Base-by-base conservation (phyloP, 1,140 invertebrate genomes). In the Diachasmimorpha longicaudata region DNA sequence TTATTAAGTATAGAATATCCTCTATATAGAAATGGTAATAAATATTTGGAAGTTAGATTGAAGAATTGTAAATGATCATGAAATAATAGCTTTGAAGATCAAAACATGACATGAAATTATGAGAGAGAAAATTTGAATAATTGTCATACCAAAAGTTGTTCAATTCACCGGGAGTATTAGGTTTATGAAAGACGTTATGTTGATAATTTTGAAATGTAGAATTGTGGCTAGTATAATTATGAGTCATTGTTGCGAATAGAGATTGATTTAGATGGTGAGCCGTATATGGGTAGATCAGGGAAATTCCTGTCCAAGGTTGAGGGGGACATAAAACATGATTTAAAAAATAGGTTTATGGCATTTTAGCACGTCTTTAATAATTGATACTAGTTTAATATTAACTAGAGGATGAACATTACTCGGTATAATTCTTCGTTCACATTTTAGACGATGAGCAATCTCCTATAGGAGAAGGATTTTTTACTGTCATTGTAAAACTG, bases 81-180 rank as follows among this genome's bases (percentile, higher is more conserved):
- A 19, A 19, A 55, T 55, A 55, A 55, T 55, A 16, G 19, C 19
- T 55, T 19, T 55, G 48, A 55, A 55, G 4, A 55, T 55, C 19
- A 19, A 19, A 55, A 55, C 48, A 55, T 55, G 13, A 55, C n/a
- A 55, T 55, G 6, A 16, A 55, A 19, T 55, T 55, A 19, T 55
- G 4, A 19, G 4, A 55, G 19, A 55, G 1, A 10, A 19, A 19
- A 55, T 19, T 55, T 55, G 1, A 55, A 55, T 21, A 19, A 58
- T 42, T 19, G 58, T 63, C 58, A 63, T 31, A 25, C 58, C 58
- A 31, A 63, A 63, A 63, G 58, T 63, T 63, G 58, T 63, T 63
- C 58, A 63, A 63, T 63, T 14, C 48, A 55, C 58, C 21, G 23
- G 58, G 8, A 23, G 23, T 63, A 63, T 0, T 63, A 25, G 21